Conservation (phyloP, 2,797 vertebrate species). For the Cirrhinus molitorella region DNA sequence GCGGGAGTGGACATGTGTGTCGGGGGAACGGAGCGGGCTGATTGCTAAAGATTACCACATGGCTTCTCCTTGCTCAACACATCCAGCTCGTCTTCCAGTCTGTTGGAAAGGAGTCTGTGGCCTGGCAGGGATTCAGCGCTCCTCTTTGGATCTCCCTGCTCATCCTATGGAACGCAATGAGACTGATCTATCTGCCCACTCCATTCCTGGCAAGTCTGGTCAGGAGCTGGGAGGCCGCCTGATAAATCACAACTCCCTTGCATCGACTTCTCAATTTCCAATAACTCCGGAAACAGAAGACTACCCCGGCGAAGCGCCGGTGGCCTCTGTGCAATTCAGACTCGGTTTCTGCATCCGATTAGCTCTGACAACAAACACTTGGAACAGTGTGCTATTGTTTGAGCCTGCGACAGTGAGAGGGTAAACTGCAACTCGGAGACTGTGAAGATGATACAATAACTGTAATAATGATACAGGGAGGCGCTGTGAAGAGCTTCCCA, state of each 20-base stretch:
- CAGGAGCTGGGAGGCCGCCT: slow-evolving; percentile 68
- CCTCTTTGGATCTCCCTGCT: slow-evolving; percentile 74
- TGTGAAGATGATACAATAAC: slow-evolving; percentile 63
- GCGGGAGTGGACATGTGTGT: slow-evolving; percentile 58
- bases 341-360: slow-evolving; percentile 73
- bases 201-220: slow-evolving; percentile 63
- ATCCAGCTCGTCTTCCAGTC: slow-evolving; percentile 76
- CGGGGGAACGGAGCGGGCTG: slow-evolving; percentile 45
- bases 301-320: slow-evolving; percentile 48
- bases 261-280: slow-evolving; percentile 61
- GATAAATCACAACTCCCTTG: slow-evolving; percentile 73
- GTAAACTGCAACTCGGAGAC: slow-evolving; percentile 53
- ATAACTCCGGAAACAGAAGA: slow-evolving; percentile 68
- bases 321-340: slow-evolving; percentile 59
- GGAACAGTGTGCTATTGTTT: slow-evolving; percentile 72
- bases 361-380: slow-evolving; percentile 66
- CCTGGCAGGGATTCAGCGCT: slow-evolving; percentile 79
- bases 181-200: slow-evolving; percentile 61
- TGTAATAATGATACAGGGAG: slow-evolving; percentile 49
- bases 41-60: slow-evolving; percentile 84
- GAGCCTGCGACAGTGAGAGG: slow-evolving; percentile 53
- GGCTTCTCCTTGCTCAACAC: slow-evolving; percentile 69
- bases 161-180: slow-evolving; percentile 69
- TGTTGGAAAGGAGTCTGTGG: slow-evolving; percentile 84
- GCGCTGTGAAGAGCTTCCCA: slow-evolving; percentile 28